phyloP scores from a whole-genome alignment of 2,797 vertebrate species.

The Xyrichtys novacula region DNA sequence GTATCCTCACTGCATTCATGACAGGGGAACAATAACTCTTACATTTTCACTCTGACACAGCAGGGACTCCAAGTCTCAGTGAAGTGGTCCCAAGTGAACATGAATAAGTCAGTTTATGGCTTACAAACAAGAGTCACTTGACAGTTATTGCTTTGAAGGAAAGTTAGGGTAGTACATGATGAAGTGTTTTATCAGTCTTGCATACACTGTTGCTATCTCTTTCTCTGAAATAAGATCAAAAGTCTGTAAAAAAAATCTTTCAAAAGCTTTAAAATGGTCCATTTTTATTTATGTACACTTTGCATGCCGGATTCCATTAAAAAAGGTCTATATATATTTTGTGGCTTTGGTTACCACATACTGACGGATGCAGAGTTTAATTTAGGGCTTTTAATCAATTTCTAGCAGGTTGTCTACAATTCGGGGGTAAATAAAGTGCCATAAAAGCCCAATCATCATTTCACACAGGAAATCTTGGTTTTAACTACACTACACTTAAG shows the following conservation, averaged over 20 bases:
- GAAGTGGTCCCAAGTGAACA: conserved; percentile 1
- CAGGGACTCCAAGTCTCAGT: neutral
- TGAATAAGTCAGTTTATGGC: conserved; percentile 17
- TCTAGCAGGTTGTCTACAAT: neutral
- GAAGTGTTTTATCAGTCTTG: neutral
- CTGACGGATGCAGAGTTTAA: rapidly evolving
- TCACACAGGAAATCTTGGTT: neutral
- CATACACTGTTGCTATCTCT: neutral
- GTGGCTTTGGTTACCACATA: neutral
- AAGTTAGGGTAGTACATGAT: neutral
- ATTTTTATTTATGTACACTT: neutral
- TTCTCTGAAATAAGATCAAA: neutral
- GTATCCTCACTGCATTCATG: conserved; percentile 20
- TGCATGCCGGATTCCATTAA: neutral
- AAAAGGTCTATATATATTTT: neutral
- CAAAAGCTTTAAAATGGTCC: neutral
- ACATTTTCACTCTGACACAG: conserved; percentile 2
- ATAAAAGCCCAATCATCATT: neutral
- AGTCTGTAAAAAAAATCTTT: too few species aligned
- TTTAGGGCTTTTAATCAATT: rapidly evolving
- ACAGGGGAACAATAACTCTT: conserved; percentile 17
- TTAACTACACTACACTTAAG: neutral
- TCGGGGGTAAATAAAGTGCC: neutral
- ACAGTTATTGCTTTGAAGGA: conserved; percentile 4
- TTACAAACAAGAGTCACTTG: conserved; percentile 22